Evolutionary conservation across 2,797 vertebrate species (phyloP), one percentile per base, ranked within the genome.

Genomic region (Gobio occitaniae): DNA sequence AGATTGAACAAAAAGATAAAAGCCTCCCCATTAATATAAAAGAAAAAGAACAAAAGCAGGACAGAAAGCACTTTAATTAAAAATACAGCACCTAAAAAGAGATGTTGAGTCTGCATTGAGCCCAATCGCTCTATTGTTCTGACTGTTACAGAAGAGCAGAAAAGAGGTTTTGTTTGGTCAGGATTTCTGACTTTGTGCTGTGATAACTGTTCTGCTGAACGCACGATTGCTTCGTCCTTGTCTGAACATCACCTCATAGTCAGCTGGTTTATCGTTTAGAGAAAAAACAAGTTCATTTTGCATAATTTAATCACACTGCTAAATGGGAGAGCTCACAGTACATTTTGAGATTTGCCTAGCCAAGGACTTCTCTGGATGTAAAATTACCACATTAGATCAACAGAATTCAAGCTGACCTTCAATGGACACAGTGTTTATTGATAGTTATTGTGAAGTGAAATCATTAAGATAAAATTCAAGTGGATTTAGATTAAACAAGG

Each of bases 161-260:
- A 92, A 94, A 94, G 92, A 94, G 91, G 93, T 95, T 95, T 94
- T 94, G 94, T 94, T 94, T 93, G 89, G 92, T 93, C 93, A 95
- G 93, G 94, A 94, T 94, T 95, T 91, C 91, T 93, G 95, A 96
- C 95, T 94, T 94, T 92, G 93, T 89, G 92, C 93, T 91, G 93
- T 94, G 94, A 95, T 95, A 95, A 93, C 92, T 95, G 84, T 72
- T 54, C 29, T 87, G 78, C 83, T 56, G 77, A 85, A 85, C 21
- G 71, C 80, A 72, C 78, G 83, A 85, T 83, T 89, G 78, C 87
- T 68, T 91, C 88, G 90, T 92, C 91, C 90, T 87, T 85, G 91
- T 92, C 91, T 93, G 92, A 91, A 89, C 90, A 29, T 91, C 91
- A 92, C 90, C 84, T 91, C 86, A 89, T 92, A 91, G 90, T 93